Evolutionary conservation across 2,113 vertebrate species (phyloP).

Genomic region (Regulus satrapa): DNA sequence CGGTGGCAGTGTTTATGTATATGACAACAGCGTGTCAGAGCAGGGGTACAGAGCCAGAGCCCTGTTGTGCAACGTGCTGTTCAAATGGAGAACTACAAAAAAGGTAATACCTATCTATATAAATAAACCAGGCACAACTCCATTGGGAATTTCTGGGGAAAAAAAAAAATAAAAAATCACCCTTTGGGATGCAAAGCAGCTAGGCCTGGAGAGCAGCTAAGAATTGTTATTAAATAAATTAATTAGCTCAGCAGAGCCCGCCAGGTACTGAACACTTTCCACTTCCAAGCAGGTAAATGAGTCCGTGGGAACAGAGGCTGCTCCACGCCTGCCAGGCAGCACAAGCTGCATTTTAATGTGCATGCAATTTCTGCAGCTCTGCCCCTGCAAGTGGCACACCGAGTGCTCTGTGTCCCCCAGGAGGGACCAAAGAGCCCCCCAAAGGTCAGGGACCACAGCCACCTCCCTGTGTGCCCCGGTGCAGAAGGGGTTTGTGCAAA

Average conservation of each 20-base stretch:
- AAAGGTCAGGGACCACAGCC: accelerated
- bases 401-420: not conserved
- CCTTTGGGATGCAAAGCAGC: conserved; percentile 65
- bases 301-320: conserved; percentile 55
- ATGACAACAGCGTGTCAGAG: not conserved
- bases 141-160: not conserved
- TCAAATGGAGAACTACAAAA: not conserved
- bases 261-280: conserved; percentile 55
- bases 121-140: not conserved
- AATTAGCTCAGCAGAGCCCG: conserved; percentile 56
- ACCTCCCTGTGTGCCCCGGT: accelerated
- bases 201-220: conserved; percentile 38
- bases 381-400: not conserved
- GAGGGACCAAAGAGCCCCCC: not conserved
- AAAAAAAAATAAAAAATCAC: not conserved
- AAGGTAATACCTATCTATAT: not conserved
- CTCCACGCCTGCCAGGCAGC: not conserved
- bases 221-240: conserved; percentile 63
- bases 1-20: not conserved
- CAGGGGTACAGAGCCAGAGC: not conserved
- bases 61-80: not conserved
- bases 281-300: conserved; percentile 63
- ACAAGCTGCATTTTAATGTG: not conserved
- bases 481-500: not conserved
- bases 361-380: not conserved